Evolutionary conservation across 92 coral and sea anemone genomes (phyloP), one percentile per base, ranked within the genome.

Genomic region (Actinernus sp.): DNA sequence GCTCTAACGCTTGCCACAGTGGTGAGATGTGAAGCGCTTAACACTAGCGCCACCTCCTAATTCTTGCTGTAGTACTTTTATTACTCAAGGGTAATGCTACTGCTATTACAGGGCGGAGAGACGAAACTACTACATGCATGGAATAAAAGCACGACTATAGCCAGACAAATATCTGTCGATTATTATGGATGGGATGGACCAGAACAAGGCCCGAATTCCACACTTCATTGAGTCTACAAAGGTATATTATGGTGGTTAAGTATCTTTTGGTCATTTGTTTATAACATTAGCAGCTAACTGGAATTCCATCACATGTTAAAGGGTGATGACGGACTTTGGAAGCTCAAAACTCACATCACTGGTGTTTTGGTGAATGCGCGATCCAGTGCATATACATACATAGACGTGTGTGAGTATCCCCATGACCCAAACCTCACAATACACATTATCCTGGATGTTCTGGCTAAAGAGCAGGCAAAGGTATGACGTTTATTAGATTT

Each of bases 361-460:
- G 77, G 77, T 44, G 77, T 67, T 26, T 22, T 66, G 32, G 68
- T 31, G 22, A 59, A 45, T 24, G 36, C 65, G 18, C 55, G 50
- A 4, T 55, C 49, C 43, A 19, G 59, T 18, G 75, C 68, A 11
- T 39, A 31, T 31, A 30, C 76, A 26, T 81, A 21, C 26, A 45
- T 81, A 7, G 82, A 81, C 73, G n/a, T 40, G 8, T 81, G 74
- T 16, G 54, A 81, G 53, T 81, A 43, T 51, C 76, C 82, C 0
- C 82, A 81, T 49, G 82, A 81, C 37, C 54, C 73, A 14, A 81
- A 72, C 29, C 61, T 81, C 2, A 81, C 88, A 0, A 69, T 68
- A 1, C 30, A 47, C 4, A 26, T 64, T 2, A 14, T 64, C 4
- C 48, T 71, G 10, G 45, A 44, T 11, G 60, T 17, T 10, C 49